These are phyloP conservation scores for Ophion slaviceki DNA, from an alignment of 2,888 invertebrate species.

Conservation along the genomic window DNA sequence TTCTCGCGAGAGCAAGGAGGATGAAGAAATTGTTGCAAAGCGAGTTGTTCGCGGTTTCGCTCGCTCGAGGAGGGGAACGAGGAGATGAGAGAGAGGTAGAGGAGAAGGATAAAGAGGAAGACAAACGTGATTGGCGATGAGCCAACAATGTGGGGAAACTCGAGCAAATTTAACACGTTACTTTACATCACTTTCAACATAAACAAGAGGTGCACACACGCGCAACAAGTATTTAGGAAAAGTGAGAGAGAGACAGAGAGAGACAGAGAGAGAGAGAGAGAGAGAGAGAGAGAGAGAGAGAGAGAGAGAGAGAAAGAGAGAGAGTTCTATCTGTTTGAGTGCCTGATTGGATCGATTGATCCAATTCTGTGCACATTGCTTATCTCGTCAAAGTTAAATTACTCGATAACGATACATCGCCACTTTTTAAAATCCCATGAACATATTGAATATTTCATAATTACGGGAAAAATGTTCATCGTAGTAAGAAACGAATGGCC, in stretches of 20 bases:
- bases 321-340: too few relatives aligned
- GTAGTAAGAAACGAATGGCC: too few relatives aligned
- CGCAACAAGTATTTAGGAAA: not conserved
- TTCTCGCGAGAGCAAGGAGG: constrained; percentile 33
- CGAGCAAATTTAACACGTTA: constrained; percentile 53
- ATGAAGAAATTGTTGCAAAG: constrained; percentile 52
- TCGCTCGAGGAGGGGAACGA: constrained; percentile 2
- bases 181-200: constrained; percentile 50
- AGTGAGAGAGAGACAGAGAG: not conserved
- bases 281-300: not conserved
- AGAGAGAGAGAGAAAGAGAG: too few relatives aligned
- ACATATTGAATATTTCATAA: too few relatives aligned
- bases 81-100: not conserved
- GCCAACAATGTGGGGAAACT: constrained; percentile 50
- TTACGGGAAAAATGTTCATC: too few relatives aligned
- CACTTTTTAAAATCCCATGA: too few relatives aligned
- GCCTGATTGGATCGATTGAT: too few relatives aligned
- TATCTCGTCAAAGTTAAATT: too few relatives aligned
- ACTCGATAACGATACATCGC: too few relatives aligned
- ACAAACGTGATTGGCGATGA: constrained; percentile 53
- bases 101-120: constrained; percentile 8
- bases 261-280: too few relatives aligned
- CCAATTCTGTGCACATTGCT: too few relatives aligned
- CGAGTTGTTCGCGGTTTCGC: constrained; percentile 42
- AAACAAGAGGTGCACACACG: constrained; percentile 8